These are phyloP conservation scores for Muscidifurax raptorellus DNA, from an alignment of 1,140 invertebrate species.

Conservation along the genomic window DNA sequence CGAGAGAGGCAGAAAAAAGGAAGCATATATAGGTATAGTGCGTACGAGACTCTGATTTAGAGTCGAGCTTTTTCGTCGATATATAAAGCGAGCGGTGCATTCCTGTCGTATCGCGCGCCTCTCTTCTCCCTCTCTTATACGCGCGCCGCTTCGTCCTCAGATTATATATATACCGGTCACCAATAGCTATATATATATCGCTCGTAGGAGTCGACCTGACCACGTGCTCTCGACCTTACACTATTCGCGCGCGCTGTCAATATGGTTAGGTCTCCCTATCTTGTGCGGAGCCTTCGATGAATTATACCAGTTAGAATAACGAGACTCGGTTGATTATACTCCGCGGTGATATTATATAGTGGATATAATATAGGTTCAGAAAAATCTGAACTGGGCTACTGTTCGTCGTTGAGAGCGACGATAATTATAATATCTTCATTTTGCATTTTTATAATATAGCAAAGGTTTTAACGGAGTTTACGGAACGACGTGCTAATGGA, in stretches of 20 bases:
- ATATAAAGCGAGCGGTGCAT: conserved; percentile 70
- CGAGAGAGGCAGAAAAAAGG: neutral
- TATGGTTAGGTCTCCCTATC: too few relatives aligned
- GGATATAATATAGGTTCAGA: too few relatives aligned
- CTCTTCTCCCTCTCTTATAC: conserved; percentile 47
- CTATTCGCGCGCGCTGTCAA: too few relatives aligned
- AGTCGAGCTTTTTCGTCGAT: conserved; percentile 64
- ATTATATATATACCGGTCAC: conserved; percentile 28
- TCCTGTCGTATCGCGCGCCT: conserved; percentile 66
- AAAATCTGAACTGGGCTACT: too few relatives aligned
- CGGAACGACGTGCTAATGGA: neutral
- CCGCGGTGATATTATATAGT: too few relatives aligned
- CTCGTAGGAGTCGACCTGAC: conserved; percentile 21
- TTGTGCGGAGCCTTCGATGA: too few relatives aligned
- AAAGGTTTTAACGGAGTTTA: neutral
- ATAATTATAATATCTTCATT: too few relatives aligned
- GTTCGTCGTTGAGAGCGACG: too few relatives aligned
- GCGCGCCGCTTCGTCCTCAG: conserved; percentile 48
- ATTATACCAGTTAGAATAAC: too few relatives aligned
- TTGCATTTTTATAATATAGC: neutral
- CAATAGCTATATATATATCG: too few relatives aligned
- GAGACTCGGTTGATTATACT: too few relatives aligned
- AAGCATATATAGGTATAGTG: neutral
- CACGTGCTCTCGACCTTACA: conserved; percentile 59
- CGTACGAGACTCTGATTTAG: conserved; percentile 29